Conservation (phyloP, 2,113 vertebrate genomes). For the Scopus umbretta region DNA sequence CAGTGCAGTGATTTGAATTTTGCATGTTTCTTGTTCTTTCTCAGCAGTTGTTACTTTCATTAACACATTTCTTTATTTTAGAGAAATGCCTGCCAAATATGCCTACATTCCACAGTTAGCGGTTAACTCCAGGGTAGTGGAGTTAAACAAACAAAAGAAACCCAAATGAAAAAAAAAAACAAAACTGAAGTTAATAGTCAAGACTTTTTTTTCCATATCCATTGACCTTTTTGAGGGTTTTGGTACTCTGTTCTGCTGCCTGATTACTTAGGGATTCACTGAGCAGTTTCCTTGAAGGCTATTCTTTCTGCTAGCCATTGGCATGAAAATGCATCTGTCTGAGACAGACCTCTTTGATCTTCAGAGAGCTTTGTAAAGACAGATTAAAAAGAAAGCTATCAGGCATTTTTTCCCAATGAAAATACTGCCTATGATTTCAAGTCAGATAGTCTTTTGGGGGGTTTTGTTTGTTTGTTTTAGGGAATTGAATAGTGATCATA, state of each 20-base stretch:
- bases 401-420: conserved; percentile 41
- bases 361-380: conserved; percentile 61
- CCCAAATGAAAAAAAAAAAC: neutral
- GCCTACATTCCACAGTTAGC: neutral
- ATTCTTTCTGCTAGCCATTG: conserved; percentile 56
- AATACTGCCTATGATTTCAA: conserved; percentile 40
- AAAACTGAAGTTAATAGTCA: neutral
- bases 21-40: neutral
- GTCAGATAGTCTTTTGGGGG: neutral
- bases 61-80: neutral
- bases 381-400: conserved; percentile 62
- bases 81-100: neutral
- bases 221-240: conserved; percentile 52
- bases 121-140: neutral
- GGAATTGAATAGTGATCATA: neutral
- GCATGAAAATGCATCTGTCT: conserved; percentile 62
- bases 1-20: neutral
- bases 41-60: neutral
- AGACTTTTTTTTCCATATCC: neutral
- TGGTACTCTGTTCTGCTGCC: conserved; percentile 40
- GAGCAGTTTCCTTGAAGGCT: conserved; percentile 60
- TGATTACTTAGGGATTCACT: conserved; percentile 65
- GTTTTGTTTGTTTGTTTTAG: neutral
- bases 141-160: neutral
- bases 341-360: conserved; percentile 68